Conservation (phyloP, 2,113 vertebrate species). For the Tragelaphus strepsiceros region DNA sequence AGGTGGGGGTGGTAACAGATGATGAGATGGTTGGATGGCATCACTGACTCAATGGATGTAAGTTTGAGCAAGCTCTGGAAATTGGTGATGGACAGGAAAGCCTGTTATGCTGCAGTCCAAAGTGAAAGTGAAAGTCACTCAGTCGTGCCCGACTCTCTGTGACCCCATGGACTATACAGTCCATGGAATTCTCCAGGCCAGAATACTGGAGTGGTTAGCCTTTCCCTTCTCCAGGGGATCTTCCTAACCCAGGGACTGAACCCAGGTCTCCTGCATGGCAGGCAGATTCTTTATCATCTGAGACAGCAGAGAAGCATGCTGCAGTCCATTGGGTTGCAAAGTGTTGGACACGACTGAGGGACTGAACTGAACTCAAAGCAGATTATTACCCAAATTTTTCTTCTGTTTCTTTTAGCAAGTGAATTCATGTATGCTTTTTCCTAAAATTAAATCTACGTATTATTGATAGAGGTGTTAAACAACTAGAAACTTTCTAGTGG, state of each 20-base stretch:
- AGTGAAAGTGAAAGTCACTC: neutral
- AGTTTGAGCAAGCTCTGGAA: neutral
- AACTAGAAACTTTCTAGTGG: neutral
- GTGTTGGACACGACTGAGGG: neutral
- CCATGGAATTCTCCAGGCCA: neutral
- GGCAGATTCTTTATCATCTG: neutral
- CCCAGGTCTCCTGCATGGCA: neutral
- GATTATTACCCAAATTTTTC: neutral
- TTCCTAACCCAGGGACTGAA: neutral
- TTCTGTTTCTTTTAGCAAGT: neutral
- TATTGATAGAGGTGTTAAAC: neutral
- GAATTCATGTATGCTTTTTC: neutral
- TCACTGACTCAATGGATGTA: neutral
- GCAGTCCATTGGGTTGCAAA: neutral
- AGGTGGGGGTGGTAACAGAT: neutral
- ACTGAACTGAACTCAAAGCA: neutral
- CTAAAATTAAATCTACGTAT: neutral
- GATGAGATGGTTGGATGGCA: neutral
- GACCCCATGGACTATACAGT: neutral
- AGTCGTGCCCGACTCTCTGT: rapidly evolving
- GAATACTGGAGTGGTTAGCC: neutral
- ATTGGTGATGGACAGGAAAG: neutral
- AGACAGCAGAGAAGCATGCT: neutral
- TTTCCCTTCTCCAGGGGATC: neutral
- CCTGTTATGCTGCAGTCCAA: neutral